These are phyloP conservation scores for Chironomus tentans DNA, from an alignment of 2,888 invertebrate species.

Conservation along the genomic window DNA sequence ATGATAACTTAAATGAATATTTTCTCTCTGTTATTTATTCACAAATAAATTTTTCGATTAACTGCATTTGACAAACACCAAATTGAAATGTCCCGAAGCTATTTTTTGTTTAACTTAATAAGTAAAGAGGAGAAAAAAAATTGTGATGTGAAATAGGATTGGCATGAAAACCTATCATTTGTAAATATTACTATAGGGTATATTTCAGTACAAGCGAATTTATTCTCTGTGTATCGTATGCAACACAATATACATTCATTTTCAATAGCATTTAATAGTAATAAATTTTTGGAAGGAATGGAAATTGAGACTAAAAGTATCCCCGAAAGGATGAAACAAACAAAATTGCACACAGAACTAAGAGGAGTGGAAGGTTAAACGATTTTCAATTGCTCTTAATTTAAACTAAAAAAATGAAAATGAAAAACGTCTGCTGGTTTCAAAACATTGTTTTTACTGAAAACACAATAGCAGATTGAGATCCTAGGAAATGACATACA, in stretches of 20 bases:
- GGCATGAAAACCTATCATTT: constrained; percentile 2
- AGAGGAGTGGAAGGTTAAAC: constrained; percentile 12
- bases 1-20: background rate
- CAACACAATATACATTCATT: background rate
- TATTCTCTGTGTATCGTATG: background rate
- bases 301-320: too few relatives aligned
- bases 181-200: background rate
- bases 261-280: background rate
- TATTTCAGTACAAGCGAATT: background rate
- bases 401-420: constrained; percentile 17
- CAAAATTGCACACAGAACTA: background rate
- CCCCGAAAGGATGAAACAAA: too few relatives aligned
- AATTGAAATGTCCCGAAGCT: constrained; percentile 20
- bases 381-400: constrained; percentile 25
- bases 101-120: constrained; percentile 12
- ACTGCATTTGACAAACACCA: constrained; percentile 18
- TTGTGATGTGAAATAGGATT: background rate
- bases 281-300: too few relatives aligned
- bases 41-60: constrained; percentile 1
- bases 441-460: background rate
- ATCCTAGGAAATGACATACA: background rate
- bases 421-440: background rate
- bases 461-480: background rate
- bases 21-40: background rate
- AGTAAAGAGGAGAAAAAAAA: background rate